These are phyloP conservation scores for Folsomia manolachei DNA, from an alignment of 2,888 invertebrate genomes.

Conservation along the genomic window DNA sequence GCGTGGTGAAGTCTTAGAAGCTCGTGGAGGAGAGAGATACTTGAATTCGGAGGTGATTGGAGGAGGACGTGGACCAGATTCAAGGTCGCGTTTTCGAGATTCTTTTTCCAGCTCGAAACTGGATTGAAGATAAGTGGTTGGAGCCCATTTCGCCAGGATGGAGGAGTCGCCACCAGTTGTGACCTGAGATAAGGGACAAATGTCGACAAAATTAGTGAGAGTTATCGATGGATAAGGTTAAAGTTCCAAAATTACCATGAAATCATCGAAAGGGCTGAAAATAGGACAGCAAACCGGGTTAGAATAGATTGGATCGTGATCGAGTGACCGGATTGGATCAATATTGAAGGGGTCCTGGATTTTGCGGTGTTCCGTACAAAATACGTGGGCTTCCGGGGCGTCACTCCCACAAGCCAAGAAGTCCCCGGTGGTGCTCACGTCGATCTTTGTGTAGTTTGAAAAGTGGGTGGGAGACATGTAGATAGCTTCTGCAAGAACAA, in stretches of 20 bases:
- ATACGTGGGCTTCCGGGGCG: background rate
- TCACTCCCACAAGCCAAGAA: slow-evolving; percentile 3
- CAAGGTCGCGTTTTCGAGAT: background rate
- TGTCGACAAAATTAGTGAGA: too few relatives aligned
- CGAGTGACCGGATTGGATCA: background rate
- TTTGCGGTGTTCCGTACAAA: background rate
- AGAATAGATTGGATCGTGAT: background rate
- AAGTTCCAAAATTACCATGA: background rate
- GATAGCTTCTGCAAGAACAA: background rate
- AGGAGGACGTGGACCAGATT: background rate
- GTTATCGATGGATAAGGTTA: too few relatives aligned
- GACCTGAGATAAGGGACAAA: background rate
- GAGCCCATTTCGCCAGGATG: slow-evolving; percentile 7
- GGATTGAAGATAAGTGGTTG: background rate
- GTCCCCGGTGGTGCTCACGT: background rate
- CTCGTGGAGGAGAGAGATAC: background rate
- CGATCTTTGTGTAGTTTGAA: slow-evolving; percentile 9
- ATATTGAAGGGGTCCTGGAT: background rate
- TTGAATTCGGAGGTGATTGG: slow-evolving; percentile 12
- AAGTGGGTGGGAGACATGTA: background rate
- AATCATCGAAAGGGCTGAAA: slow-evolving; percentile 8
- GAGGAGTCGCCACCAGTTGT: slow-evolving; percentile 16
- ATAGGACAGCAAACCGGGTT: slow-evolving; percentile 6
- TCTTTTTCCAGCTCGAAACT: background rate
- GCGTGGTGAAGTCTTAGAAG: background rate